Base-by-base conservation (phyloP, 2,797 vertebrate species). In the Rhinophrynus dorsalis region DNA sequence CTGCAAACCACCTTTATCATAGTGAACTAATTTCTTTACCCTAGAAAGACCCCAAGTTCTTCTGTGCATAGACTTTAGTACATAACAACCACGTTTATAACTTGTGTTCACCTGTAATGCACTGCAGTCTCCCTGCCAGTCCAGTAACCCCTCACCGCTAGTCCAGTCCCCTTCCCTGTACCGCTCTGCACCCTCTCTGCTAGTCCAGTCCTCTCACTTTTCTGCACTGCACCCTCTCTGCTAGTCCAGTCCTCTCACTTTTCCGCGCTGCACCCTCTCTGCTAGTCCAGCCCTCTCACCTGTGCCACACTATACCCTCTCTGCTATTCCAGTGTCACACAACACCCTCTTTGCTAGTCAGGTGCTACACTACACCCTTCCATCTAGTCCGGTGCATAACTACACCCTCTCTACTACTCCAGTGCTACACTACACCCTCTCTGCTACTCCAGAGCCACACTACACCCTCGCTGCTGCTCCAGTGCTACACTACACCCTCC, bases 281-380 rank as follows among this genome's bases (percentile, higher is more conserved):
- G 4, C 29, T 30, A 30, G 29, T 9, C 29, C 9, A 6, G 72
- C 13, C 61, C 29, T 30, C 74, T 67, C 1, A 77, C 77, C 75
- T 79, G 62, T 56, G 40, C 21, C 80, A 83, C 86, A 84, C 48
- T 89, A 86, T 80, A 89, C 88, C 1, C 78, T 84, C 60, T 79
- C 87, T 88, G 87, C 91, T 15, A 30, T 30, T 5, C 5, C 5
- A 1, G 29, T 30, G 29, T 30, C n/a, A n/a, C n/a, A n/a, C n/a
- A n/a, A n/a, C 6, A 2, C 51, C 1, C 9, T 29, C 26, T 3
- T 4, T 12, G 15, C 9, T 11, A 2, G 1, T 18, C 18, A 11
- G n/a, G 6, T 12, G 1, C 18, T 44, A 3, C 37, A 18, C 6
- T 38, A 3, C 8, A 18, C n/a, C 15, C 6, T 15, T n/a, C 1